These are phyloP conservation scores for Oscheius onirici DNA, from an alignment of 2,888 invertebrate genomes.

Conservation along the genomic window DNA sequence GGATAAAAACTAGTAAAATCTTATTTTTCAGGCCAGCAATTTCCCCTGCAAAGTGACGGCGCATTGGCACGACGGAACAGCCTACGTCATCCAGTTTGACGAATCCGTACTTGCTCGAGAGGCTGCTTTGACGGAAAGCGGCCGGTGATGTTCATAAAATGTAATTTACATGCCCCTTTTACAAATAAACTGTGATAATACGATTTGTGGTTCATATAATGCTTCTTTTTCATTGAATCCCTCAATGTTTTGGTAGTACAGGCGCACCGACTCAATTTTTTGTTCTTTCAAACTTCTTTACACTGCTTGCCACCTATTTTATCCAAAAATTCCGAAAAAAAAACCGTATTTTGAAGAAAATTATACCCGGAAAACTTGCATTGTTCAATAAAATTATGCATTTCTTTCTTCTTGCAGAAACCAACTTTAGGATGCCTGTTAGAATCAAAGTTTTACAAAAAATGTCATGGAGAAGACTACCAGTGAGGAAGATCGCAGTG, in stretches of 20 bases:
- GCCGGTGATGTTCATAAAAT: slow-evolving; percentile 28
- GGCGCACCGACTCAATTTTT: no score
- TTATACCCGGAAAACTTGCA: no score
- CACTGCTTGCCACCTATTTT: no score
- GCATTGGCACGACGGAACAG: slow-evolving; percentile 97
- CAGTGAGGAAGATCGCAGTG: neutral
- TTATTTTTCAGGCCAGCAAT: slow-evolving; percentile 77
- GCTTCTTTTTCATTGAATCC: neutral
- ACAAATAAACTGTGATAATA: slow-evolving; percentile 5
- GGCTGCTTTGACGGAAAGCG: slow-evolving; percentile 43
- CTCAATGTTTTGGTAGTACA: no score
- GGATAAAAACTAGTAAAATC: neutral
- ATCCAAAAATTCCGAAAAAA: no score
- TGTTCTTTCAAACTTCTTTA: no score
- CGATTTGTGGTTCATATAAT: neutral
- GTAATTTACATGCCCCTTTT: slow-evolving; percentile 6
- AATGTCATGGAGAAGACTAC: neutral
- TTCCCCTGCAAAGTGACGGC: slow-evolving; percentile 92
- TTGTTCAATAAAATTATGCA: no score
- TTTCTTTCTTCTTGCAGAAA: no score
- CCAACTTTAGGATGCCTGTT: no score
- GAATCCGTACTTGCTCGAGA: slow-evolving; percentile 69
- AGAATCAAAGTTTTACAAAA: neutral
- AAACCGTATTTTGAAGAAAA: no score
- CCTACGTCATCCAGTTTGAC: slow-evolving; percentile 85